Percentiles rank a stretch among this genome's conserved stretches.
These are phyloP conservation scores for Ditula angustiorana DNA, from an alignment of 2,888 invertebrate genomes.

Conservation along the genomic window DNA sequence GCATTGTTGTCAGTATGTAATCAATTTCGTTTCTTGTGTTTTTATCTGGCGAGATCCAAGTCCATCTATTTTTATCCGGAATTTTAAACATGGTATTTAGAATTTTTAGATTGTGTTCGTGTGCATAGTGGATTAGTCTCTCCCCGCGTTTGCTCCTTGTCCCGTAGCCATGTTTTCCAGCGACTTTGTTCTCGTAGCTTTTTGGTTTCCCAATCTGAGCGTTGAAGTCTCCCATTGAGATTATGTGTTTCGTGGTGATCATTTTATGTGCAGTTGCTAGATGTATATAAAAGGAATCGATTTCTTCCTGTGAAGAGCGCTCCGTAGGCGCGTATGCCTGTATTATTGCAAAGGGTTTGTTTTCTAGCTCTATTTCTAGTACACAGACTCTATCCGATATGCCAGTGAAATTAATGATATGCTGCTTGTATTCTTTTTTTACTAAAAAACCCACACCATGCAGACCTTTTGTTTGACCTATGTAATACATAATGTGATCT, in stretches of 20 bases:
- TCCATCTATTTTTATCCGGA: slow-evolving; percentile 4
- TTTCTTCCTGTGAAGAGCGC: neutral
- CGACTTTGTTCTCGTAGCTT: slow-evolving; percentile 7
- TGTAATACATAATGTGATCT: slow-evolving; percentile 19
- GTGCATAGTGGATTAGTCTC: slow-evolving; percentile 24
- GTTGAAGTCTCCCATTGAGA: slow-evolving; percentile 17
- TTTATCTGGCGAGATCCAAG: slow-evolving; percentile 49
- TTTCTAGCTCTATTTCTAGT: neutral
- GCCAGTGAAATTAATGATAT: slow-evolving; percentile 10
- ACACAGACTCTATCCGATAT: slow-evolving; percentile 22
- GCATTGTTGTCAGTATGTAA: slow-evolving; percentile 31
- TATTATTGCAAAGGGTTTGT: neutral
- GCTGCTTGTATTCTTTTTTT: slow-evolving; percentile 18
- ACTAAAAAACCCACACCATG: slow-evolving; percentile 27
- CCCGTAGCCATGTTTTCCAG: slow-evolving; percentile 20
- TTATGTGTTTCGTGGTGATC: neutral
- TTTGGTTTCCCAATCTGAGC: slow-evolving; percentile 24
- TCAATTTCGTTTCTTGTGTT: neutral
- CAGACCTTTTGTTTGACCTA: slow-evolving; percentile 19
- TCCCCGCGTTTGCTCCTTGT: slow-evolving; percentile 13
- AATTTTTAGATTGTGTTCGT: slow-evolving; percentile 15
- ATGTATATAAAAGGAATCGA: neutral
- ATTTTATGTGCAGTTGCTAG: neutral
- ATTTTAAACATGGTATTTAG: slow-evolving; percentile 21
- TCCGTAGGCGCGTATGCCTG: slow-evolving; percentile 10